Percentiles rank a stretch among this genome's conserved stretches.
These are phyloP conservation scores for Mormyrus hasselquistii DNA, from an alignment of 2,797 vertebrate species.

Conservation along the genomic window DNA sequence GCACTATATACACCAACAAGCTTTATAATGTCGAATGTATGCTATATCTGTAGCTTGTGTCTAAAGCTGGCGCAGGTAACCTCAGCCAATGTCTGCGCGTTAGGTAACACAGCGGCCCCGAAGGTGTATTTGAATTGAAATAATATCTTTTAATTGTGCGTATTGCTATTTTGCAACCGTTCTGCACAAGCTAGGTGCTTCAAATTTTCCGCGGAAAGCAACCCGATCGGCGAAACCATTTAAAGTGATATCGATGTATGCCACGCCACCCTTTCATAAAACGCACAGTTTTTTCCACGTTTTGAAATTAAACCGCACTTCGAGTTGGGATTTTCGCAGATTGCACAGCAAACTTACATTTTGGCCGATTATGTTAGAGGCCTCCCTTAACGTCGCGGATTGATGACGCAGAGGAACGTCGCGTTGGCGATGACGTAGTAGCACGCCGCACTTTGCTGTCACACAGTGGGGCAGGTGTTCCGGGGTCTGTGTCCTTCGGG, in stretches of 20 bases:
- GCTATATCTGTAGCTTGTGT: neutral
- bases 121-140: neutral
- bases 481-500: neutral
- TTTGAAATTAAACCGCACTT: neutral
- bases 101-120: neutral
- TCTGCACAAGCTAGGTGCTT: neutral
- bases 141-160: neutral
- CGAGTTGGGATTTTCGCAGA: constrained; percentile 1
- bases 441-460: neutral
- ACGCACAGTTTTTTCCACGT: neutral
- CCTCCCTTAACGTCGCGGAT: neutral
- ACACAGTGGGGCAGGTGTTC: neutral
- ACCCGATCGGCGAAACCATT: neutral
- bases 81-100: neutral
- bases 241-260: neutral
- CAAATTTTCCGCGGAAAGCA: constrained; percentile 11
- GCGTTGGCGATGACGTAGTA: neutral
- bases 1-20: neutral
- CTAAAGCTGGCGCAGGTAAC: neutral
- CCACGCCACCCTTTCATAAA: neutral
- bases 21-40: neutral
- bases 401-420: neutral
- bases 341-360: constrained; percentile 11
- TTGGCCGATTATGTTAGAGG: neutral
- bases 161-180: neutral